A percentile compares a stretch with the other conserved stretches of the same genome.
phyloP scores from a whole-genome alignment of 1,140 invertebrate genomes.

The Himalopsyche phryganea region DNA sequence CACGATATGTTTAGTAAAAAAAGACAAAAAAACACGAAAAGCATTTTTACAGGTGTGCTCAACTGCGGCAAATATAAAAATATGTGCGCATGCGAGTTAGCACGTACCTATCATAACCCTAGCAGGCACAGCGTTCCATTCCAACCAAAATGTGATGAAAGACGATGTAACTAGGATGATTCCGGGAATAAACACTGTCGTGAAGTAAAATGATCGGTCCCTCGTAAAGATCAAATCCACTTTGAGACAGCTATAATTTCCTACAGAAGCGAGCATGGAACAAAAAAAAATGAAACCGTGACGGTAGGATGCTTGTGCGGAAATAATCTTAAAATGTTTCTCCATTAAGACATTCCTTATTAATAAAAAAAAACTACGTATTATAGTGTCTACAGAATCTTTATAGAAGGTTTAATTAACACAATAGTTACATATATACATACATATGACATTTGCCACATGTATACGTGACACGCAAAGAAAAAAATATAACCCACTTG shows the following conservation, averaged over 20 bases:
- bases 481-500: no score
- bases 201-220: constrained; percentile 94
- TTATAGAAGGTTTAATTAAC: no score
- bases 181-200: constrained; percentile 92
- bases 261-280: constrained; percentile 57
- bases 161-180: constrained; percentile 93
- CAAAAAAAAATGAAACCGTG: constrained; percentile 14
- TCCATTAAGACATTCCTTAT: constrained; percentile 8
- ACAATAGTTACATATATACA: no score
- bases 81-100: neutral
- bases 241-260: constrained; percentile 91
- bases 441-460: no score
- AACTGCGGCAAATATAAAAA: no score
- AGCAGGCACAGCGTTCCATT: constrained; percentile 93
- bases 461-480: no score
- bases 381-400: no score
- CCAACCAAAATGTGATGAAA: constrained; percentile 85
- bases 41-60: no score
- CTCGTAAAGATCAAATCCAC: constrained; percentile 88
- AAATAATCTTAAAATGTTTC: no score
- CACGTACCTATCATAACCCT: constrained; percentile 86
- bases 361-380: constrained; percentile 4
- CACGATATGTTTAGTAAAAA: no score
- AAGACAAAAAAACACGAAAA: no score
- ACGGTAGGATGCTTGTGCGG: neutral